These are phyloP conservation scores for Psilanteris sp. DNA, from an alignment of 1,140 invertebrate species.

Conservation along the genomic window DNA sequence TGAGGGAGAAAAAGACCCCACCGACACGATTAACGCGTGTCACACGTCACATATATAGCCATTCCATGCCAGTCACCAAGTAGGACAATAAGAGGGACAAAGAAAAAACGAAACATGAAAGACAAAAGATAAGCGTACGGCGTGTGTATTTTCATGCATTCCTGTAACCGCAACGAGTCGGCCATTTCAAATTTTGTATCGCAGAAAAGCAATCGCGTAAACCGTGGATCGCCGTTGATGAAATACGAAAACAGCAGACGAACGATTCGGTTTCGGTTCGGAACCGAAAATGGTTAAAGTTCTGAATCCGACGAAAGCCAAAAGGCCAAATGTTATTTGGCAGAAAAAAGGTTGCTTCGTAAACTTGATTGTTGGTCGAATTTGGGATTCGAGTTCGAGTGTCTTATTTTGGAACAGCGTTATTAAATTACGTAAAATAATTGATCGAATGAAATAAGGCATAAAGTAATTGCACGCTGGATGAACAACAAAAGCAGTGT, in stretches of 20 bases:
- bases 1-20: constrained; percentile 67
- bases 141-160: constrained; percentile 74
- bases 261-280: too few relatives aligned
- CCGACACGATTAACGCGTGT: constrained; percentile 76
- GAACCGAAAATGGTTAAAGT: too few relatives aligned
- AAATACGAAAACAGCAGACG: neutral
- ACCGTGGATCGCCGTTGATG: neutral
- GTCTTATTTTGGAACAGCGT: too few relatives aligned
- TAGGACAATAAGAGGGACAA: constrained; percentile 68
- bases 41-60: constrained; percentile 72
- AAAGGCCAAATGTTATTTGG: too few relatives aligned
- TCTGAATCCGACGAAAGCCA: too few relatives aligned
- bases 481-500: constrained; percentile 28
- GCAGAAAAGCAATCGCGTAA: constrained; percentile 51
- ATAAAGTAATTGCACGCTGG: constrained; percentile 30
- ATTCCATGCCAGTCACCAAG: constrained; percentile 65
- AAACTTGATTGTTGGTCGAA: too few relatives aligned
- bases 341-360: too few relatives aligned
- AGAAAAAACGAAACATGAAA: constrained; percentile 66
- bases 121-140: constrained; percentile 66
- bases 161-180: constrained; percentile 69
- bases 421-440: too few relatives aligned
- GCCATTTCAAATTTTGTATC: constrained; percentile 76
- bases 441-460: too few relatives aligned
- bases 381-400: too few relatives aligned